These are phyloP conservation scores for Oreotrochilus melanogaster DNA, from an alignment of 2,113 vertebrate species.

Conservation along the genomic window DNA sequence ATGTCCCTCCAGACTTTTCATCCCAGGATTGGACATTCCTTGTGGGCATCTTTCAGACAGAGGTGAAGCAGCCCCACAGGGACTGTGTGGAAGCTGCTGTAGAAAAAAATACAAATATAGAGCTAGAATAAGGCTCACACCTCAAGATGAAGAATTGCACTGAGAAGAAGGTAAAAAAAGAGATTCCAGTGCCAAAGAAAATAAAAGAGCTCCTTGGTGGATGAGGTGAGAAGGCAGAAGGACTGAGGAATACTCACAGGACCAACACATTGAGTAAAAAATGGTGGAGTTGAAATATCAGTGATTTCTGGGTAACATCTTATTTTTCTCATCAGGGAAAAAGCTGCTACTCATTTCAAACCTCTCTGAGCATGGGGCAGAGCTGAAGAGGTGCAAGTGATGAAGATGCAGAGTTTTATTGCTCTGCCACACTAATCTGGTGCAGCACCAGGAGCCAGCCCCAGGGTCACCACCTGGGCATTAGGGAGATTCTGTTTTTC, in stretches of 20 bases:
- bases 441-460: not conserved
- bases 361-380: not conserved
- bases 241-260: not conserved
- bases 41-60: not conserved
- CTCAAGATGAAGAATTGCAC: not conserved
- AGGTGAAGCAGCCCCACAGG: no score
- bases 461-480: not conserved
- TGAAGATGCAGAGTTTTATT: not conserved
- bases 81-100: not conserved
- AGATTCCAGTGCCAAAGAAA: not conserved
- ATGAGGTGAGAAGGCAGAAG: not conserved
- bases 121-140: not conserved
- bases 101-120: not conserved
- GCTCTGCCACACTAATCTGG: not conserved
- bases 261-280: not conserved
- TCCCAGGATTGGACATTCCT: not conserved
- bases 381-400: not conserved
- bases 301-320: not conserved
- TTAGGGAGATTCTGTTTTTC: slow-evolving; percentile 1
- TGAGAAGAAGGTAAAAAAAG: not conserved
- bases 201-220: not conserved
- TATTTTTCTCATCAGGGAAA: not conserved
- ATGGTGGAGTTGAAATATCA: not conserved
- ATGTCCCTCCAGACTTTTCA: not conserved
- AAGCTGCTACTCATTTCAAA: not conserved